Evolutionary conservation across 2,797 vertebrate genomes (phyloP).

Genomic region (Stomatorhinus walkeri): DNA sequence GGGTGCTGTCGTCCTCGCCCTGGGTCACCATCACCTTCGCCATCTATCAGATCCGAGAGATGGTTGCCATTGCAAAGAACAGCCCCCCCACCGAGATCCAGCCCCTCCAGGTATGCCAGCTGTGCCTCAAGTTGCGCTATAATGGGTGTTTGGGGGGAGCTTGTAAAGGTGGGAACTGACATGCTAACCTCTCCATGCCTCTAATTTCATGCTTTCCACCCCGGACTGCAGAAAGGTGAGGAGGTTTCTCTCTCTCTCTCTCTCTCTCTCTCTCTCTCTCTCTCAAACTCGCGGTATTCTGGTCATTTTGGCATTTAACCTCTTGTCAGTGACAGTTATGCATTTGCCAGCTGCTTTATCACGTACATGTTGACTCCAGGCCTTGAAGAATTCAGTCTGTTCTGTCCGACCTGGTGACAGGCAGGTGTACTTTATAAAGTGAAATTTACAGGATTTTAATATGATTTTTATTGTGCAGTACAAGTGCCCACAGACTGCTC

Average conservation of each 20-base stretch:
- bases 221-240: constrained; percentile 50
- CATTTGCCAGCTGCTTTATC: not conserved
- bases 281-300: not conserved
- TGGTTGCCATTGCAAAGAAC: constrained; percentile 62
- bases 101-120: constrained; percentile 70
- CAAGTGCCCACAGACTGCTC: not conserved
- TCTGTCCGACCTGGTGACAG: not conserved
- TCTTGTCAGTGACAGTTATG: not conserved
- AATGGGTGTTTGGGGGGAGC: not conserved
- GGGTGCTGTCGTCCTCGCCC: constrained; percentile 80
- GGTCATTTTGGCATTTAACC: not conserved
- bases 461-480: not conserved
- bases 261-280: constrained; percentile 11
- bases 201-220: constrained; percentile 28
- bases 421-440: not conserved
- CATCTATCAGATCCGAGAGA: constrained; percentile 79
- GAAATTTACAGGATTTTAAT: not conserved
- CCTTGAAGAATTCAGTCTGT: not conserved
- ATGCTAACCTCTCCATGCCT: constrained; percentile 22
- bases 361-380: not conserved
- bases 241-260: constrained; percentile 15
- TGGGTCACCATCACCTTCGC: constrained; percentile 86
- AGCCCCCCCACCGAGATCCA: constrained; percentile 58
- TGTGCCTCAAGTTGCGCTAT: not conserved
- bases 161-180: not conserved